A percentile compares a stretch with the other conserved stretches of the same genome.
phyloP scores from a whole-genome alignment of 2,113 vertebrate species.

The Poicephalus gulielmi region DNA sequence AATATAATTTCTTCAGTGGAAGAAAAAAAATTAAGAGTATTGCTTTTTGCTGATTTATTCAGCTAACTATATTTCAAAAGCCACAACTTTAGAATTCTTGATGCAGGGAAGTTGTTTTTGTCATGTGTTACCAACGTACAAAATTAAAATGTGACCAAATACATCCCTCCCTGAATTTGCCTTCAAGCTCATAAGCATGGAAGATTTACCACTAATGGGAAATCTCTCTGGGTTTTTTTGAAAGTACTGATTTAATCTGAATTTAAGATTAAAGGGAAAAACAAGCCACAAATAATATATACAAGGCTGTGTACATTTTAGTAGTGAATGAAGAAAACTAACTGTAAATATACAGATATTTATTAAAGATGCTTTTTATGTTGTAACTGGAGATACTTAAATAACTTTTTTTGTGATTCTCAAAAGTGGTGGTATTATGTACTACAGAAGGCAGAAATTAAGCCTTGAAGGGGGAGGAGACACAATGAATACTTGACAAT shows the following conservation, averaged over 20 bases:
- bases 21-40: background rate
- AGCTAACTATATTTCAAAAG: background rate
- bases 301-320: background rate
- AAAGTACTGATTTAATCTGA: conserved; percentile 22
- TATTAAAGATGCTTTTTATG: background rate
- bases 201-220: background rate
- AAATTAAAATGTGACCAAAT: background rate
- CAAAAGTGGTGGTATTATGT: background rate
- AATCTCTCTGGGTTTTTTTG: background rate
- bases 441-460: background rate
- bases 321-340: background rate
- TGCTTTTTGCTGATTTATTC: background rate
- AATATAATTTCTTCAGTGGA: background rate
- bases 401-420: background rate
- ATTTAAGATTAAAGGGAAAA: conserved; percentile 27
- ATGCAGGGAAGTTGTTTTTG: background rate
- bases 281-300: background rate
- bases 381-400: background rate
- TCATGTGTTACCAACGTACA: background rate
- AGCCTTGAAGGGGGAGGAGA: background rate
- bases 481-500: background rate
- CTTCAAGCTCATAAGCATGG: background rate
- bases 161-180: background rate
- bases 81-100: background rate
- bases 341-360: background rate